Percentiles rank a stretch among this genome's conserved stretches.
phyloP scores from a whole-genome alignment of 2,113 vertebrate species.

The Ramphastos sulfuratus region DNA sequence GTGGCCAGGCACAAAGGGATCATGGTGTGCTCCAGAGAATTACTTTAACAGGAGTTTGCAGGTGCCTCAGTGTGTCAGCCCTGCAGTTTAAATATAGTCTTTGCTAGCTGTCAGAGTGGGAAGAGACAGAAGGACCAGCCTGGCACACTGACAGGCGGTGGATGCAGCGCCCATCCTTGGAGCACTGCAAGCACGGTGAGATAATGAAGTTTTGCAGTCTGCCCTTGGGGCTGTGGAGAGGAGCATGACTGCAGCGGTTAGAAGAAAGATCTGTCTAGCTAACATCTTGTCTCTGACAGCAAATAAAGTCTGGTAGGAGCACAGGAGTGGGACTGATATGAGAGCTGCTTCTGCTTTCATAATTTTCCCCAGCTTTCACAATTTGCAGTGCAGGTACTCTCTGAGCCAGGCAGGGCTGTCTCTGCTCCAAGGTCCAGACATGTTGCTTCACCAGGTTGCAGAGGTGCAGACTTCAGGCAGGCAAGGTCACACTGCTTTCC shows the following conservation, averaged over 20 bases:
- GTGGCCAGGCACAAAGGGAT: neutral
- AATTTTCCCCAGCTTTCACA: neutral
- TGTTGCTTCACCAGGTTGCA: neutral
- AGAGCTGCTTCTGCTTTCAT: neutral
- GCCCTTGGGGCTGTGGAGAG: neutral
- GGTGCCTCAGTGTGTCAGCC: neutral
- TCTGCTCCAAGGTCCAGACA: neutral
- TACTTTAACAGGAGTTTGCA: neutral
- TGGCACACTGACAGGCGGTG: neutral
- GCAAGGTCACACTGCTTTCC: conserved; percentile 53
- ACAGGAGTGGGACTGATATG: neutral
- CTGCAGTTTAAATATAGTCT: neutral
- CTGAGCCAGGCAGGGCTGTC: neutral
- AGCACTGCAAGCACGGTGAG: neutral
- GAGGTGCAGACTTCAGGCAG: neutral
- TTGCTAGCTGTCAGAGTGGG: neutral
- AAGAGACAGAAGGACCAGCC: neutral
- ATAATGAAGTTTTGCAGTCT: neutral
- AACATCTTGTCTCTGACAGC: neutral
- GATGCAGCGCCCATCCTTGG: neutral
- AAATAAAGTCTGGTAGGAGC: neutral
- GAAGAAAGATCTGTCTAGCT: neutral
- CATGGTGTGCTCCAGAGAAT: neutral
- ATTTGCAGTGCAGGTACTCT: neutral
- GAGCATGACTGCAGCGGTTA: neutral